Percentiles rank a stretch among this genome's conserved stretches.
Evolutionary conservation across 2,113 vertebrate species (phyloP).

Genomic region (Percina caprodes): DNA sequence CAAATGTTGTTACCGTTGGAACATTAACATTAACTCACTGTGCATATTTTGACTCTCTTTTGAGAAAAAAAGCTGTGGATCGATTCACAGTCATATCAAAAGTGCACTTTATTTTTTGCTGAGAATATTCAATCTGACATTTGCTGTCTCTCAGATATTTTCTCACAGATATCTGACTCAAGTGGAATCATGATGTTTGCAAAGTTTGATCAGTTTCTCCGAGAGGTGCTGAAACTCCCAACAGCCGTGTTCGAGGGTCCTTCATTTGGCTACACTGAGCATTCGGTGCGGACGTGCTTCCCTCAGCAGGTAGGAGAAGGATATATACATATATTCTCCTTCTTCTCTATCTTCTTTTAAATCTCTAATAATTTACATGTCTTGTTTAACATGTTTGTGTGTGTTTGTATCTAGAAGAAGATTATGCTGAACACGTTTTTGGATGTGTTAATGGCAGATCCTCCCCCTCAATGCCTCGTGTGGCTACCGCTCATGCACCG

Average conservation of each 20-base stretch:
- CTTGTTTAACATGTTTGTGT: slow-evolving; percentile 19
- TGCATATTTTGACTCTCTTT: background rate
- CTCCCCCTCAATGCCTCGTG: slow-evolving; percentile 98
- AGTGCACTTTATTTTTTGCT: background rate
- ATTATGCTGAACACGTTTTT: slow-evolving; percentile 95
- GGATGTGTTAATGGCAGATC: slow-evolving; percentile 96
- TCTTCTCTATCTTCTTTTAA: background rate
- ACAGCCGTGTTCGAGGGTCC: slow-evolving; percentile 98
- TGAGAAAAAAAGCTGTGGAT: background rate
- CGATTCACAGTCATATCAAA: slow-evolving; percentile 18
- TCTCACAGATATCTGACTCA: slow-evolving; percentile 97
- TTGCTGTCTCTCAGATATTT: slow-evolving; percentile 88
- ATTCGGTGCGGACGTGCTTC: slow-evolving; percentile 91
- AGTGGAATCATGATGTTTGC: slow-evolving; percentile 91
- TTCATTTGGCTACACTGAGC: slow-evolving; percentile 97
- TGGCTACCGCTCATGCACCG: slow-evolving; percentile 99
- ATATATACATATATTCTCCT: background rate
- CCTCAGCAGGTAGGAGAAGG: slow-evolving; percentile 91
- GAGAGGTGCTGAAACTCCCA: slow-evolving; percentile 94
- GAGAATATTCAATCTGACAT: slow-evolving; percentile 12
- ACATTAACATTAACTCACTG: background rate
- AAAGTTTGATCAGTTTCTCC: slow-evolving; percentile 95
- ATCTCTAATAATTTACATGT: background rate
- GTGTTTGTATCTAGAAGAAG: slow-evolving; percentile 90
- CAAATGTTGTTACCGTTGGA: too few relatives aligned